Conservation (phyloP, 1,140 invertebrate species). For the Drosophila tristis region DNA sequence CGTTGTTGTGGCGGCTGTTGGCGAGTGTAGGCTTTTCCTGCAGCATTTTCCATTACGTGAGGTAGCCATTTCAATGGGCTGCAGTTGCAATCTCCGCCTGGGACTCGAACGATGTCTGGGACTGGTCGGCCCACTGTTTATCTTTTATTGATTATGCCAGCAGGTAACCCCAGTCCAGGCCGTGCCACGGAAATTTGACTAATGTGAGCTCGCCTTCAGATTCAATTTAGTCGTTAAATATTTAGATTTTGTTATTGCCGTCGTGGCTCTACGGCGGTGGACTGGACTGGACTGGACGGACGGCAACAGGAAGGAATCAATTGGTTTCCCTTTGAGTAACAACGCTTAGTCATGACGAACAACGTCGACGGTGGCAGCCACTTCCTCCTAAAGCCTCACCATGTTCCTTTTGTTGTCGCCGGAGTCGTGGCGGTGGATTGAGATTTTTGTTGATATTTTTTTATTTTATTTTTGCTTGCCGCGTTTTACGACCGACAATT, state of each 20-base stretch:
- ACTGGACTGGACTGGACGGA: neutral
- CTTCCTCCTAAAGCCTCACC: slow-evolving; percentile 58
- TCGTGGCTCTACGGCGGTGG: slow-evolving; percentile 38
- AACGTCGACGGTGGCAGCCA: slow-evolving; percentile 27
- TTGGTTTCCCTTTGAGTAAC: slow-evolving; percentile 68
- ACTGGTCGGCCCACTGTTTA: slow-evolving; percentile 67
- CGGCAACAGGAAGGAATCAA: slow-evolving; percentile 77
- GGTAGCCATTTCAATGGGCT: slow-evolving; percentile 59
- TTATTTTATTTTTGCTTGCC: slow-evolving; percentile 52
- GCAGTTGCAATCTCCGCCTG: slow-evolving; percentile 3
- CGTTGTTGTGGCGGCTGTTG: slow-evolving; percentile 10
- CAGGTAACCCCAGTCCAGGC: slow-evolving; percentile 55
- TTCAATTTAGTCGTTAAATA: slow-evolving; percentile 82
- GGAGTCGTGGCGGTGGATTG: slow-evolving; percentile 32
- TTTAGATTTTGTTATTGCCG: slow-evolving; percentile 69
- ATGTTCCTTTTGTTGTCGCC: slow-evolving; percentile 67
- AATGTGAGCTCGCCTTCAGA: slow-evolving; percentile 71
- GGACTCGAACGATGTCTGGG: neutral
- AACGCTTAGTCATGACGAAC: slow-evolving; percentile 68
- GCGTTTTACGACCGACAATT: slow-evolving; percentile 64
- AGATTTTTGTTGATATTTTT: slow-evolving; percentile 27
- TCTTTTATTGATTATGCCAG: slow-evolving; percentile 78
- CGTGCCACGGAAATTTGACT: slow-evolving; percentile 70
- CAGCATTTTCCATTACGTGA: slow-evolving; percentile 73
- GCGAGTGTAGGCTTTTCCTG: slow-evolving; percentile 56